Percentiles rank a stretch among this genome's conserved stretches.
Conservation (phyloP, 2,113 vertebrate genomes). For the Neoarius graeffei region DNA sequence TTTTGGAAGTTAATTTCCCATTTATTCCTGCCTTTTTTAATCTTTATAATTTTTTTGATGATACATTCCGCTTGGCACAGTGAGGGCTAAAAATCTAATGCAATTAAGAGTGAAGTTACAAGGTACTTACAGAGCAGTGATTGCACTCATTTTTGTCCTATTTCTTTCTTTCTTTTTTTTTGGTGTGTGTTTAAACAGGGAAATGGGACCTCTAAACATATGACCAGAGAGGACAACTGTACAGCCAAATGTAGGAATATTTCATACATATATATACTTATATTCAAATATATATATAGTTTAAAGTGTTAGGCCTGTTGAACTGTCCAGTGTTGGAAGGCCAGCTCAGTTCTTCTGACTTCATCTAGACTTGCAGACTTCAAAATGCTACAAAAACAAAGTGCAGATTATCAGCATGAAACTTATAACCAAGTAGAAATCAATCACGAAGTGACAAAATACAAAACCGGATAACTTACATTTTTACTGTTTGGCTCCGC, state of each 20-base stretch:
- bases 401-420: neutral
- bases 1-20: constrained; percentile 44
- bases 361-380: constrained; percentile 68
- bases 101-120: constrained; percentile 78
- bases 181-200: constrained; percentile 52
- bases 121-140: constrained; percentile 74
- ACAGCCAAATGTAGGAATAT: constrained; percentile 73
- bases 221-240: constrained; percentile 75
- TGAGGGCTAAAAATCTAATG: constrained; percentile 76
- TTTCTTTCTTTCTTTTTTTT: constrained; percentile 31
- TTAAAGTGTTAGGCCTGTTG: constrained; percentile 72
- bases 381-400: constrained; percentile 71
- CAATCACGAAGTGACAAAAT: neutral
- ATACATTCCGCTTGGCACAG: constrained; percentile 86
- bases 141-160: constrained; percentile 73
- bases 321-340: constrained; percentile 70
- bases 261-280: constrained; percentile 56
- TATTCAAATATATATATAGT: constrained; percentile 64
- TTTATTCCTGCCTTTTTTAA: constrained; percentile 42
- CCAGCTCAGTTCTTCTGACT: constrained; percentile 70
- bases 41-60: constrained; percentile 54
- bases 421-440: neutral
- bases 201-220: constrained; percentile 59
- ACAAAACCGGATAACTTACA: constrained; percentile 59
- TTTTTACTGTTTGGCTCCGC: constrained; percentile 77